These are phyloP conservation scores for Marronus borbonicus DNA, from an alignment of 2,888 invertebrate species.

Conservation along the genomic window DNA sequence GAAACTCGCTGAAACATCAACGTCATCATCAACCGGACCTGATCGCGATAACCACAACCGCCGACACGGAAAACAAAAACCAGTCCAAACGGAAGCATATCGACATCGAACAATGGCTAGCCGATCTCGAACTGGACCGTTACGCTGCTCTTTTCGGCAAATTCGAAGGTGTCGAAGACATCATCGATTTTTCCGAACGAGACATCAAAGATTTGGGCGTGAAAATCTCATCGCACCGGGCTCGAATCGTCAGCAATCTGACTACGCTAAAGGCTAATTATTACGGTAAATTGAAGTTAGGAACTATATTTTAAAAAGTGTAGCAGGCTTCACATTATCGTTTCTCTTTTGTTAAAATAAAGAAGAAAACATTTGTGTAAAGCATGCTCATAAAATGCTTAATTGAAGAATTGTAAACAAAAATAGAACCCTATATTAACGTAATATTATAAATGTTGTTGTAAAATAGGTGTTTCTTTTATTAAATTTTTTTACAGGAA, in stretches of 20 bases:
- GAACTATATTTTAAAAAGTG: not conserved
- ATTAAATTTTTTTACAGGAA: conserved; percentile 56
- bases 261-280: conserved; percentile 77
- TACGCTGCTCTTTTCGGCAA: conserved; percentile 72
- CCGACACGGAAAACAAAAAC: not conserved
- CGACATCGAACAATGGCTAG: conserved; percentile 75
- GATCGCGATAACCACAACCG: conserved; percentile 37
- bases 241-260: conserved; percentile 77
- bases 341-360: not conserved
- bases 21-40: conserved; percentile 46
- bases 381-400: too few species aligned
- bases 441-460: too few species aligned
- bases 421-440: too few species aligned
- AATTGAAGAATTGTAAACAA: too few species aligned
- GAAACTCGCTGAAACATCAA: conserved; percentile 62
- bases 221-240: conserved; percentile 76
- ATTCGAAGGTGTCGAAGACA: conserved; percentile 75
- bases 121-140: conserved; percentile 74
- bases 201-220: conserved; percentile 77
- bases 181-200: conserved; percentile 73
- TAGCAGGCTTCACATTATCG: not conserved
- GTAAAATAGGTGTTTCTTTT: too few species aligned
- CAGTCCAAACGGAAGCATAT: conserved; percentile 69
- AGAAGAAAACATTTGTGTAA: too few species aligned
- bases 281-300: conserved; percentile 68